Evolutionary conservation across 2,888 invertebrate species (phyloP).

Genomic region (Oeneis ivallda): DNA sequence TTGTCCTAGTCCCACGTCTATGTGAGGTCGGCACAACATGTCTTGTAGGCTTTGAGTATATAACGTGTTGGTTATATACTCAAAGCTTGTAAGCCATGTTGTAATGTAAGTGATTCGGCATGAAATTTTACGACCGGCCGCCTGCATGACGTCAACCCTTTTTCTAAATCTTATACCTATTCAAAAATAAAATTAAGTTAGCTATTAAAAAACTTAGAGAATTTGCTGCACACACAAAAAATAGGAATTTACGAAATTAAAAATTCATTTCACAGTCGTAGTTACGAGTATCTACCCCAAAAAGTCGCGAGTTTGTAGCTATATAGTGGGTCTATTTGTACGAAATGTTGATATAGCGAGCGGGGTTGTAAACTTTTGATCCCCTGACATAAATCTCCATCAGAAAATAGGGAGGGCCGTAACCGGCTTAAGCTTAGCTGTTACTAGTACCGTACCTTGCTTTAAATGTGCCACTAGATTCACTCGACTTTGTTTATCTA

Average conservation of each 20-base stretch:
- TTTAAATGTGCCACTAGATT: constrained; percentile 65
- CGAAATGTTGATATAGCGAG: constrained; percentile 45
- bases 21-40: too few species aligned
- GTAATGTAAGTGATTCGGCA: too few species aligned
- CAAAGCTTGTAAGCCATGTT: too few species aligned
- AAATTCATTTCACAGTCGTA: constrained; percentile 6
- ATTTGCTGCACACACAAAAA: not conserved
- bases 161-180: too few species aligned
- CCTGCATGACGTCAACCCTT: too few species aligned
- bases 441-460: constrained; percentile 75
- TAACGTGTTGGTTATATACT: too few species aligned
- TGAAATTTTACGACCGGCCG: too few species aligned
- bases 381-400: constrained; percentile 81
- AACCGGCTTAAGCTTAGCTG: constrained; percentile 81
- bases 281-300: not conserved
- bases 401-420: constrained; percentile 80
- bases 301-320: constrained; percentile 15
- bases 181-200: too few species aligned
- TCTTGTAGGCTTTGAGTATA: too few species aligned
- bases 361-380: constrained; percentile 78
- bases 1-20: too few species aligned
- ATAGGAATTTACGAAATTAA: not conserved
- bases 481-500: constrained; percentile 16
- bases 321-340: constrained; percentile 34
- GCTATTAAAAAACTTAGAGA: too few species aligned